Conservation (phyloP, 1,140 invertebrate species). For the Chymomyza costata region DNA sequence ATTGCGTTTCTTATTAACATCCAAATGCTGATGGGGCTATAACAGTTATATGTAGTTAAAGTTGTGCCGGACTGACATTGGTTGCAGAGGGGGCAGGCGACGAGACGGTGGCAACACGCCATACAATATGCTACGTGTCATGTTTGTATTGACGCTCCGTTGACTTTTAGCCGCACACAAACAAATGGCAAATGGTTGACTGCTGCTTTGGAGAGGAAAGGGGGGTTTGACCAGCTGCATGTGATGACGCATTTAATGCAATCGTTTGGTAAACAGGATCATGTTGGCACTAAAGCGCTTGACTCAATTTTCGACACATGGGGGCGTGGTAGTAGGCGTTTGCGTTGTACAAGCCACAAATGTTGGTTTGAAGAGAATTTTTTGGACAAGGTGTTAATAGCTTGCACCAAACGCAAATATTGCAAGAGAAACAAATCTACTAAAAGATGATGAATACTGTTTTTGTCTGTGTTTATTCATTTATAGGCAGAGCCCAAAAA, state of each 20-base stretch:
- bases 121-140: slow-evolving; percentile 62
- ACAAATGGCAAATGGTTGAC: slow-evolving; percentile 44
- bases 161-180: slow-evolving; percentile 59
- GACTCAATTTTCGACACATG: slow-evolving; percentile 30
- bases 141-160: slow-evolving; percentile 70
- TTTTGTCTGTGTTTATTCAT: no score
- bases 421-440: no score
- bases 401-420: no score
- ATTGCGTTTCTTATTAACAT: slow-evolving; percentile 74
- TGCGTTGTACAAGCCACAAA: slow-evolving; percentile 20
- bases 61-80: no score
- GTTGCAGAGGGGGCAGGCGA: slow-evolving; percentile 26
- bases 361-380: background rate
- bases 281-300: slow-evolving; percentile 19
- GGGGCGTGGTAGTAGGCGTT: slow-evolving; percentile 8
- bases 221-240: background rate
- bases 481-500: no score
- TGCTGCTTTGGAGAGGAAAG: slow-evolving; percentile 28
- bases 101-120: background rate
- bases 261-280: background rate
- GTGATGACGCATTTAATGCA: slow-evolving; percentile 4
- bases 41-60: background rate
- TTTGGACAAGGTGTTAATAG: slow-evolving; percentile 21
- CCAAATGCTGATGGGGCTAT: slow-evolving; percentile 12
- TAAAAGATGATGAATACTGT: no score